Base-by-base conservation (phyloP, 2,888 invertebrate genomes). In the Drosophila lacicola region DNA sequence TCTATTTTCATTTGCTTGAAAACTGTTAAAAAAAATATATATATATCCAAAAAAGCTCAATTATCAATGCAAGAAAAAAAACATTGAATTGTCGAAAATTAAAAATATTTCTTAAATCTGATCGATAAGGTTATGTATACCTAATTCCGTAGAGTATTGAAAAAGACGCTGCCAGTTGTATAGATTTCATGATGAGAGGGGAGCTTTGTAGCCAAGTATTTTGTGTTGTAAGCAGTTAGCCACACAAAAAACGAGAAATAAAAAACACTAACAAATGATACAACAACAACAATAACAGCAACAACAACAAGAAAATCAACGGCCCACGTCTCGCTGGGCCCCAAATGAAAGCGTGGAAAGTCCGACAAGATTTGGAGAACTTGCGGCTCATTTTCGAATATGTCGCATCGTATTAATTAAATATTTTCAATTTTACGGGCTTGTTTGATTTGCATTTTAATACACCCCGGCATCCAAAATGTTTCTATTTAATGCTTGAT, bases 391-490 rank as follows among this genome's bases (percentile, higher is more conserved):
- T 74, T 78, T 62, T 54, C 53, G 13, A 63, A 63, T 68, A 78
- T 89, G 84, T 83, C 83, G 89, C 80, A 71, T 66, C 70, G 87
- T 67, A 89, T 83, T 84, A 89, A 84, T 89, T 89, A 89, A 89
- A 84, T 87, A 87, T 84, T 84, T 84, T 89, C 75, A 80, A 89
- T 89, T 84, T 84, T 75, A 84, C 87, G 79, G 84, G 64, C 81
- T 75, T 81, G 88, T 87, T 89, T 75, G 89, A 84, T 84, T 89
- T 87, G 88, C 87, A 84, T 84, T 89, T 89, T 73, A 74, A 88
- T 82, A 70, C 88, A 74, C 47, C 70, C 51, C 72, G 70, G 55
- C 70, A 74, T 53, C 83, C 74, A 89, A 88, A 86, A 83, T 89
- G 88, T 83, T 74, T 83, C 89, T 89, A 83, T 87, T 83, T 89